phyloP scores from a whole-genome alignment of 2,888 invertebrate species.

The Argynnis bischoffii region DNA sequence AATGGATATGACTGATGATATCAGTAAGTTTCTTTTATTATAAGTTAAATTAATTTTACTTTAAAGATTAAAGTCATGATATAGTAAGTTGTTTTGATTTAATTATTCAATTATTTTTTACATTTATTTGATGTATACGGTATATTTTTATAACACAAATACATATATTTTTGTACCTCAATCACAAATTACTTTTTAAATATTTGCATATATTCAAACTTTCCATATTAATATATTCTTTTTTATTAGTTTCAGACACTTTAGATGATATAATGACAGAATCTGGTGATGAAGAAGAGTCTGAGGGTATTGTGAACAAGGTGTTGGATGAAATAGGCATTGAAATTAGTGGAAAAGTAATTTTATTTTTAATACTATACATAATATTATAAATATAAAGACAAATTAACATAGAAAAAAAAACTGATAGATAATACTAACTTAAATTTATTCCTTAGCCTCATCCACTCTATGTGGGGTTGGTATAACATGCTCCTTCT shows the following conservation, averaged over 20 bases:
- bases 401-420: not conserved
- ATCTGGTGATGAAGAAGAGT: slow-evolving; percentile 95
- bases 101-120: too few relatives aligned
- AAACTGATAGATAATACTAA: too few relatives aligned
- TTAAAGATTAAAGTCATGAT: too few relatives aligned
- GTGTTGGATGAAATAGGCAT: slow-evolving; percentile 98
- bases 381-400: not conserved
- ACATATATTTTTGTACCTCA: too few relatives aligned
- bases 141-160: too few relatives aligned
- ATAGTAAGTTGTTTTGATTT: too few relatives aligned
- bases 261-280: slow-evolving; percentile 94
- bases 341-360: slow-evolving; percentile 94
- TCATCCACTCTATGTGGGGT: too few relatives aligned
- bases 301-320: slow-evolving; percentile 92
- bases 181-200: not conserved
- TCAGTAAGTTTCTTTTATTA: slow-evolving; percentile 84
- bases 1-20: slow-evolving; percentile 98
- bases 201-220: not conserved
- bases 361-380: not conserved
- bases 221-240: not conserved
- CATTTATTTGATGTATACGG: too few relatives aligned
- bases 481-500: too few relatives aligned
- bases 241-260: slow-evolving; percentile 89
- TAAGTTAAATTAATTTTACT: too few relatives aligned
- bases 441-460: too few relatives aligned